Conservation (phyloP, 2,888 invertebrate genomes). For the Lutraria lutraria region DNA sequence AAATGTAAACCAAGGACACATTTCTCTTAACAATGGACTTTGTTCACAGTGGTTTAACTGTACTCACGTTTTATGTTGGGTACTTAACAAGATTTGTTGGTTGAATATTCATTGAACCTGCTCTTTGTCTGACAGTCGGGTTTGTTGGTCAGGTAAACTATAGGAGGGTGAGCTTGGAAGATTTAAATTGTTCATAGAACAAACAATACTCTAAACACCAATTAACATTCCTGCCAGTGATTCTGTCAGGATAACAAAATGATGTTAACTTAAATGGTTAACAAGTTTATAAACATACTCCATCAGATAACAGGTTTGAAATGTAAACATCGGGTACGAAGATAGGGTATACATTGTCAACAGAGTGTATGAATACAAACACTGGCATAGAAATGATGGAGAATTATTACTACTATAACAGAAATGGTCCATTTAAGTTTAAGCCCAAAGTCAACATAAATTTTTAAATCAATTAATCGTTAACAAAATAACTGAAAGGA, state of each 20-base stretch:
- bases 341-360: background rate
- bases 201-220: background rate
- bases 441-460: conserved; percentile 12
- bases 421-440: conserved; percentile 4
- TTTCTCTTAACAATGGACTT: no score
- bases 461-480: background rate
- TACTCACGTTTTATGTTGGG: no score
- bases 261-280: background rate
- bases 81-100: background rate
- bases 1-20: no score
- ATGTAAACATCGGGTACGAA: background rate
- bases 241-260: conserved; percentile 7
- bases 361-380: background rate
- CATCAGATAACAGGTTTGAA: background rate
- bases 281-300: background rate
- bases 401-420: no score
- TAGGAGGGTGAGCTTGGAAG: background rate
- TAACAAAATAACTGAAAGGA: background rate
- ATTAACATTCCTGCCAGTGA: background rate
- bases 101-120: background rate
- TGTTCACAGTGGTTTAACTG: no score
- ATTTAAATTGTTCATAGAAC: background rate
- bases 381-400: background rate
- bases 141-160: background rate
- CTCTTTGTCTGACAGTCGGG: background rate